Conservation (phyloP, 1,140 invertebrate species). For the Drosophila nigromelanica region DNA sequence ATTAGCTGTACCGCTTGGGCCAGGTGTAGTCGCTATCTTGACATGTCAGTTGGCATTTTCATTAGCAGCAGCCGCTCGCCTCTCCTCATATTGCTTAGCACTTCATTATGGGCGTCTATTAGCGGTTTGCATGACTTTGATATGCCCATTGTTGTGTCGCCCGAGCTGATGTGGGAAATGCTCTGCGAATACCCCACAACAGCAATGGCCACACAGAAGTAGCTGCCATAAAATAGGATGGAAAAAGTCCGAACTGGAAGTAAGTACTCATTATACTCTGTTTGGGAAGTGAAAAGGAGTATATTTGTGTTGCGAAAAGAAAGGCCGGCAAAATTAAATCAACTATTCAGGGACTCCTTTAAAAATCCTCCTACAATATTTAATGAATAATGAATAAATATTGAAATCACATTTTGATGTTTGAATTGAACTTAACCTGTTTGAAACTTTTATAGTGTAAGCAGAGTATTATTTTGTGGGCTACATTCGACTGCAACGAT, state of each 20-base stretch:
- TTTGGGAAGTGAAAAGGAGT: background rate
- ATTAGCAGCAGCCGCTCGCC: conserved; percentile 46
- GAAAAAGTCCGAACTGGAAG: conserved; percentile 13
- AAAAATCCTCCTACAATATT: no score
- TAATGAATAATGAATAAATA: no score
- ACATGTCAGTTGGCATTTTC: conserved; percentile 58
- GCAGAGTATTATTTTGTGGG: background rate
- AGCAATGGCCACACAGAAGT: conserved; percentile 58
- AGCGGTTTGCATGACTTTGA: conserved; percentile 62
- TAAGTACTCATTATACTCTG: conserved; percentile 7
- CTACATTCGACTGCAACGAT: background rate
- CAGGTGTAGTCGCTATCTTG: conserved; percentile 41
- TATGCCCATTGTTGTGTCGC: conserved; percentile 66
- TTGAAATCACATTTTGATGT: no score
- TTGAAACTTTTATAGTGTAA: background rate
- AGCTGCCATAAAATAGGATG: conserved; percentile 31
- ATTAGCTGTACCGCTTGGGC: conserved; percentile 13
- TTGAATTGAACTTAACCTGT: no score
- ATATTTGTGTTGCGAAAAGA: background rate
- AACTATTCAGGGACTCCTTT: no score
- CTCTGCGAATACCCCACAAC: conserved; percentile 19
- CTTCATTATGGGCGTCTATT: conserved; percentile 69
- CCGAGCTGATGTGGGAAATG: conserved; percentile 48
- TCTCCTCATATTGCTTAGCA: conserved; percentile 62
- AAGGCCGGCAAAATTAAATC: no score